A percentile compares a stretch with the other conserved stretches of the same genome.
phyloP scores from a whole-genome alignment of 1,140 invertebrate genomes.

The Bombus vancouverensis region DNA sequence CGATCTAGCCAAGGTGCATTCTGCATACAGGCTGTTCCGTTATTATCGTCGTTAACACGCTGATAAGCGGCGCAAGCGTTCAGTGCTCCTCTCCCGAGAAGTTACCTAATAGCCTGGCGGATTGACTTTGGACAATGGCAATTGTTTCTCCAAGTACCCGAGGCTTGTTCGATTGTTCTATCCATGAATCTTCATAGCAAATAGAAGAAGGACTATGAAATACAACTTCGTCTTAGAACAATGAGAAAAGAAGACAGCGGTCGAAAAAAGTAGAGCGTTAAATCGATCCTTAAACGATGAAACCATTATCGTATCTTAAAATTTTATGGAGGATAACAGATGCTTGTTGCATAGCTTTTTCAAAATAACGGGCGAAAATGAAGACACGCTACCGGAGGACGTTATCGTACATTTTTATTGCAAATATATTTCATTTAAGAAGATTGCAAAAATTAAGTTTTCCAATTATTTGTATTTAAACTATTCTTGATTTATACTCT shows the following conservation, averaged over 20 bases:
- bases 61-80: slow-evolving; percentile 22
- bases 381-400: neutral
- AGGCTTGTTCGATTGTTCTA: neutral
- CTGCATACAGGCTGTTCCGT: slow-evolving; percentile 13
- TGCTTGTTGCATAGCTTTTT: neutral
- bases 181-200: neutral
- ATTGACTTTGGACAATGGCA: slow-evolving; percentile 33
- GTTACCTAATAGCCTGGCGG: slow-evolving; percentile 1
- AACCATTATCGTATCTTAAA: neutral
- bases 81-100: slow-evolving; percentile 4
- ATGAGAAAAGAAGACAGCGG: neutral
- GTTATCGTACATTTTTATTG: neutral
- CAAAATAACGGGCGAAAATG: neutral
- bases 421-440: neutral
- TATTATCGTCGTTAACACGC: slow-evolving; percentile 44
- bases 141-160: slow-evolving; percentile 19
- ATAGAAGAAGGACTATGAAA: neutral
- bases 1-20: slow-evolving; percentile 11
- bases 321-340: neutral
- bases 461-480: neutral
- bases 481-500: no score
- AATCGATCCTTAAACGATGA: neutral
- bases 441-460: neutral
- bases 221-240: neutral
- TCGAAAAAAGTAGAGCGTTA: neutral